Percentiles rank a stretch among this genome's conserved stretches.
phyloP scores from a whole-genome alignment of 2,797 vertebrate genomes.

The Apogon hyalosoma region DNA sequence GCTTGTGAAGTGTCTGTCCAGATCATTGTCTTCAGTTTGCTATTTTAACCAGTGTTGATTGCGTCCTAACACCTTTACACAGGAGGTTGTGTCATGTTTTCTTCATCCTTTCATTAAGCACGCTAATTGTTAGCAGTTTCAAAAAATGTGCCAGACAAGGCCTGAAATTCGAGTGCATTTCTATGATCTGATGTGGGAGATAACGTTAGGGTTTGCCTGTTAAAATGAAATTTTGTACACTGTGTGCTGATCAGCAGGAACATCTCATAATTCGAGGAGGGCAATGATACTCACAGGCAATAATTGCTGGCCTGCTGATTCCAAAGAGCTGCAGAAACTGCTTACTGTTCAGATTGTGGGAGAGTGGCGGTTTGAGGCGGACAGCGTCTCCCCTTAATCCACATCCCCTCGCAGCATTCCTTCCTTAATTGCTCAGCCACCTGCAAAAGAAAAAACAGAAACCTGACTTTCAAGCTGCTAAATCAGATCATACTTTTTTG shows the following conservation, averaged over 20 bases:
- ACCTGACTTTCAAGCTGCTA: neutral
- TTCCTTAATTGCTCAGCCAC: conserved; percentile 58
- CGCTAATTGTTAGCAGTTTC: conserved; percentile 3
- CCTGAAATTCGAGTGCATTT: neutral
- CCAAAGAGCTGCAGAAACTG: conserved; percentile 54
- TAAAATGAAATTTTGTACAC: neutral
- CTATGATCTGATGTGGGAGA: conserved; percentile 2
- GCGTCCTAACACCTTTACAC: neutral
- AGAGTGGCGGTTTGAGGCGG: conserved; percentile 59
- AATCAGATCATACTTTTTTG: neutral
- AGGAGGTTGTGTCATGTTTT: conserved; percentile 2
- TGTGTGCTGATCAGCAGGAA: conserved; percentile 26
- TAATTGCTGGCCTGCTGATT: conserved; percentile 66
- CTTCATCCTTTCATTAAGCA: neutral
- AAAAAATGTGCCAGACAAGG: neutral
- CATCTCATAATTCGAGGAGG: conserved; percentile 21
- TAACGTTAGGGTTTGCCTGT: neutral
- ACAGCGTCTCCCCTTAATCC: conserved; percentile 75
- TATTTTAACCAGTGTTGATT: neutral
- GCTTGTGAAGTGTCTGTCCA: neutral
- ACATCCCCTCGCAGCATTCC: conserved; percentile 76
- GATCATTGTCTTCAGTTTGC: neutral
- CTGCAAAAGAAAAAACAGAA: conserved; percentile 52
- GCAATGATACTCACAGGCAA: conserved; percentile 68
- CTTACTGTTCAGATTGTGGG: conserved; percentile 56